Conservation (phyloP, 2,113 vertebrate species). For the Callospermophilus lateralis region DNA sequence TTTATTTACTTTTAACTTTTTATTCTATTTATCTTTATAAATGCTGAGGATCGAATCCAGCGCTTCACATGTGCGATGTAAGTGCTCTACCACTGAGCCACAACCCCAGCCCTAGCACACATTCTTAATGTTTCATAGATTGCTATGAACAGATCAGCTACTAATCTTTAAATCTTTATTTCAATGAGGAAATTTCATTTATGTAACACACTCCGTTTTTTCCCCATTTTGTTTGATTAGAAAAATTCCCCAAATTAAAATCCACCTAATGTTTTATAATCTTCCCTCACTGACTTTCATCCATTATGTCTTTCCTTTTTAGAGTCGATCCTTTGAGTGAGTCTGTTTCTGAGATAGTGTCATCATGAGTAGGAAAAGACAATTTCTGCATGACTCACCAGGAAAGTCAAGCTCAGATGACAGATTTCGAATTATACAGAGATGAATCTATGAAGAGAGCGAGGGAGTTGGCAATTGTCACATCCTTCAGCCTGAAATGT, state of each 20-base stretch:
- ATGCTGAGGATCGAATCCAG: no score
- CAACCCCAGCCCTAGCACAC: neutral
- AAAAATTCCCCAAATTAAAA: neutral
- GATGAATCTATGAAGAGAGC: slow-evolving; percentile 12
- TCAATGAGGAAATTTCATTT: neutral
- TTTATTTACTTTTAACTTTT: no score
- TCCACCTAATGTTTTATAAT: neutral
- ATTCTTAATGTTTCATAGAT: neutral
- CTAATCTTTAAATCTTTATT: neutral
- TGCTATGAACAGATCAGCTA: neutral
- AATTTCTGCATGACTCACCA: slow-evolving; percentile 51
- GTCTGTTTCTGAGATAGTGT: slow-evolving; percentile 18
- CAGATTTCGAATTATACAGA: slow-evolving; percentile 24
- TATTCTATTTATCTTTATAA: no score
- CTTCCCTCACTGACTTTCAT: neutral
- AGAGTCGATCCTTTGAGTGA: neutral
- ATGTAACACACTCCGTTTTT: neutral
- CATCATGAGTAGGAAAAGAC: neutral
- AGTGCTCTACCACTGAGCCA: no score
- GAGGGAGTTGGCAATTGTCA: neutral
- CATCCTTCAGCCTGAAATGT: slow-evolving; percentile 42
- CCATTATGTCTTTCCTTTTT: neutral
- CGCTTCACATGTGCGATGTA: no score
- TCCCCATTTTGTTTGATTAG: neutral
- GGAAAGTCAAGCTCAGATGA: slow-evolving; percentile 43